Evolutionary conservation across 1,140 invertebrate species (phyloP).

Genomic region (Oryctes rhinoceros): DNA sequence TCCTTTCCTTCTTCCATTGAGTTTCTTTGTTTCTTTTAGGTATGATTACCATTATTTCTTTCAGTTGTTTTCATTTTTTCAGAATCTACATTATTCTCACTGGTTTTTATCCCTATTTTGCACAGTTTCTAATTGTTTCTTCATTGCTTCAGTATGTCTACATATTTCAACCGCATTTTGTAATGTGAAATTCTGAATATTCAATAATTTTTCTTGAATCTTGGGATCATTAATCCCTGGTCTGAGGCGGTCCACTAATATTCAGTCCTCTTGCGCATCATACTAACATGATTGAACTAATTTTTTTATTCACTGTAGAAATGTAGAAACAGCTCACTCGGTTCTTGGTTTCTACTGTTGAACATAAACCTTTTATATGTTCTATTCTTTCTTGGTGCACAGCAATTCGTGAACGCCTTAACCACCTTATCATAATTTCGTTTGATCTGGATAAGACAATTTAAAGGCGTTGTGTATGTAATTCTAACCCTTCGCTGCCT

Average conservation of each 20-base stretch:
- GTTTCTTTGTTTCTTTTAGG: too few relatives aligned
- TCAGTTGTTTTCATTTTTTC: slow-evolving; percentile 25
- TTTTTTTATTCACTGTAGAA: slow-evolving; percentile 51
- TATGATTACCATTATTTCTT: neutral
- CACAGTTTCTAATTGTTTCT: too few relatives aligned
- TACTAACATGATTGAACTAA: slow-evolving; percentile 51
- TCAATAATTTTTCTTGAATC: slow-evolving; percentile 53
- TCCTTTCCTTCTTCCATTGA: neutral
- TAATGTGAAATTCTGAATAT: slow-evolving; percentile 52
- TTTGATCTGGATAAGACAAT: slow-evolving; percentile 43
- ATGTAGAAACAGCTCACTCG: slow-evolving; percentile 52
- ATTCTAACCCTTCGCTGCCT: slow-evolving; percentile 46
- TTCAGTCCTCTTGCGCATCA: too few relatives aligned
- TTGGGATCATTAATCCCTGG: slow-evolving; percentile 52
- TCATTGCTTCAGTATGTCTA: too few relatives aligned
- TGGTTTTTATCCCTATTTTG: too few relatives aligned
- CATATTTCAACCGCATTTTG: slow-evolving; percentile 51
- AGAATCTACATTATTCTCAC: slow-evolving; percentile 1
- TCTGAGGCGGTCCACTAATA: slow-evolving; percentile 55
- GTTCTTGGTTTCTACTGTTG: slow-evolving; percentile 49
- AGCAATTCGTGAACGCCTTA: slow-evolving; percentile 50
- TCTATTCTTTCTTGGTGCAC: slow-evolving; percentile 47
- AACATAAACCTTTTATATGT: slow-evolving; percentile 50
- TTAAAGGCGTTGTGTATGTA: slow-evolving; percentile 48
- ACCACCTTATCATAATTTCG: slow-evolving; percentile 46